Conservation (phyloP, 1,140 invertebrate genomes). For the Venturia canescens region DNA sequence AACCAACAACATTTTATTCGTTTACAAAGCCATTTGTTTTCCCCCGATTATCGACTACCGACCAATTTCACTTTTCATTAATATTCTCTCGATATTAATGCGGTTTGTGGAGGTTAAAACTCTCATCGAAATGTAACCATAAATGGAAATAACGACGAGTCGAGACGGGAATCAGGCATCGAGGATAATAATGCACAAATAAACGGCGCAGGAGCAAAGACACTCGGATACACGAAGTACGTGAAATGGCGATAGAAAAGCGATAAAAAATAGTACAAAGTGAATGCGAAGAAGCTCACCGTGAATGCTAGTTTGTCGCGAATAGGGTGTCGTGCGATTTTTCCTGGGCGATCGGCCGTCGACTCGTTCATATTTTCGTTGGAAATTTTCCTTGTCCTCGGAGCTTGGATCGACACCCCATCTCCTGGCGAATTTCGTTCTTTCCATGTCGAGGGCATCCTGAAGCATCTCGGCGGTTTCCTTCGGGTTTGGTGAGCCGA, state of each 20-base stretch:
- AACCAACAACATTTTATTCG: conserved; percentile 36
- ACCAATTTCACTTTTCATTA: not conserved
- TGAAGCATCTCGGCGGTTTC: conserved; percentile 71
- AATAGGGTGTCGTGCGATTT: conserved; percentile 64
- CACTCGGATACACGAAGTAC: too few species aligned
- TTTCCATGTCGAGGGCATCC: conserved; percentile 69
- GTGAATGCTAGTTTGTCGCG: conserved; percentile 72
- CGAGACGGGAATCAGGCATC: too few species aligned
- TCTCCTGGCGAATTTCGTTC: conserved; percentile 66
- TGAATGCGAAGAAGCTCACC: conserved; percentile 60
- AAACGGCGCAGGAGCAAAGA: too few species aligned
- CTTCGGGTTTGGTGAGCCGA: conserved; percentile 68
- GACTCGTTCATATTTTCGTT: conserved; percentile 55
- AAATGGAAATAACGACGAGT: too few species aligned
- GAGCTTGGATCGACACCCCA: conserved; percentile 71
- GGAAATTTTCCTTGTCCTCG: conserved; percentile 73
- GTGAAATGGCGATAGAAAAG: too few species aligned
- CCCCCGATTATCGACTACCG: not conserved
- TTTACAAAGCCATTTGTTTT: conserved; percentile 19
- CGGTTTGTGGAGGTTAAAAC: too few species aligned
- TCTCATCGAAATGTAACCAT: too few species aligned
- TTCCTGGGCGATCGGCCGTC: conserved; percentile 64
- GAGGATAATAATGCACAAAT: too few species aligned
- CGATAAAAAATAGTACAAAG: not conserved
- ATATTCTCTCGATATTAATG: not conserved